Conservation (phyloP, 92 coral and sea anemone species). For the Parazoanthus atlanticus region DNA sequence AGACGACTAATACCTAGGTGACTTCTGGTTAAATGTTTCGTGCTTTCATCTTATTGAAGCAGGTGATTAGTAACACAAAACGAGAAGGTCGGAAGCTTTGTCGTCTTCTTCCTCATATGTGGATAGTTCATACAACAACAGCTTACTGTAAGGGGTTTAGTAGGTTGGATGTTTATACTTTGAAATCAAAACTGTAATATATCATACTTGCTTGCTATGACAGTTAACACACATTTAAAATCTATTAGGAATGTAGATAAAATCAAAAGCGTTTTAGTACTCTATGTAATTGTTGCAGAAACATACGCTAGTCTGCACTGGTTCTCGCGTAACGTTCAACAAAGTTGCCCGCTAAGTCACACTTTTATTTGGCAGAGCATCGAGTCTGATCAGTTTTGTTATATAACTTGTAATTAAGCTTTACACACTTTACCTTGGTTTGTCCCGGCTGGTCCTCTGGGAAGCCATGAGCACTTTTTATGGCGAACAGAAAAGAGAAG, state of each 20-base stretch:
- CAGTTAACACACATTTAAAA: neutral
- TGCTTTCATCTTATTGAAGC: neutral
- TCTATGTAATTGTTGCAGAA: neutral
- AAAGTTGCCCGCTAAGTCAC: neutral
- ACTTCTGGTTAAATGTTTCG: no score
- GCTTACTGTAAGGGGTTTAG: neutral
- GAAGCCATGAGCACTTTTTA: neutral
- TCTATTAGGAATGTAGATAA: neutral
- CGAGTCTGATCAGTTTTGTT: neutral
- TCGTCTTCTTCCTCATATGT: neutral
- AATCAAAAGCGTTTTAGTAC: neutral
- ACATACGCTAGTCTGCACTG: neutral
- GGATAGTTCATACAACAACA: neutral
- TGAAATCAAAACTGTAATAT: neutral
- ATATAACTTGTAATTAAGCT: neutral
- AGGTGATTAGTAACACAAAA: neutral
- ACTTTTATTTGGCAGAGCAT: neutral
- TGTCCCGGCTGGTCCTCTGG: slow-evolving; percentile 20
- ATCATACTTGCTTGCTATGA: neutral
- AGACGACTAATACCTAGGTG: no score
- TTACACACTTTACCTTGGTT: slow-evolving; percentile 20
- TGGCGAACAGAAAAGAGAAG: neutral
- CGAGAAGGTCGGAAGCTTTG: neutral
- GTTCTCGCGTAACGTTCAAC: neutral
- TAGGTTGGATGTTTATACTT: neutral